These are phyloP conservation scores for Orbicella faveolata DNA, from an alignment of 64 coral and sea anemone genomes.

Conservation along the genomic window DNA sequence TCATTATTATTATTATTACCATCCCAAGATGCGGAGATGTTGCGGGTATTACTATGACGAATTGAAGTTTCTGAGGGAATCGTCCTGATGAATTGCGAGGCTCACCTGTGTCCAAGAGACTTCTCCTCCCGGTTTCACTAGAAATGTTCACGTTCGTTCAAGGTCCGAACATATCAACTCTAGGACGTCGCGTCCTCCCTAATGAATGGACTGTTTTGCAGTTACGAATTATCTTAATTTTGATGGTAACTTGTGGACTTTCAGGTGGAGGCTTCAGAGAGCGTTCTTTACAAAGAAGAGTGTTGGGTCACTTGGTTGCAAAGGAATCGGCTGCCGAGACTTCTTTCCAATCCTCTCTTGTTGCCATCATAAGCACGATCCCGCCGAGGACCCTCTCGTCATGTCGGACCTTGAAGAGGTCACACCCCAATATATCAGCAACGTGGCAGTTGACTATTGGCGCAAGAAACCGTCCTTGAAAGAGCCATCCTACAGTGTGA, in stretches of 20 bases:
- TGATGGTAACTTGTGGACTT: background rate
- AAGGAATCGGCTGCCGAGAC: constrained; percentile 50
- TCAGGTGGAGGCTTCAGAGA: constrained; percentile 63
- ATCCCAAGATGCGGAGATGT: no score
- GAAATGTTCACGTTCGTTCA: no score
- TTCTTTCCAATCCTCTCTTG: constrained; percentile 60
- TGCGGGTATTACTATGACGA: no score
- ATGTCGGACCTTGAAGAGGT: constrained; percentile 41
- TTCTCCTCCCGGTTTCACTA: no score
- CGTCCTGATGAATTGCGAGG: no score
- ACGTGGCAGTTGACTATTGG: constrained; percentile 81
- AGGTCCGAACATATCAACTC: no score
- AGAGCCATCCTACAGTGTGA: constrained; percentile 44
- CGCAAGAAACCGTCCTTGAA: constrained; percentile 5
- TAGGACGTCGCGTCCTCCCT: no score
- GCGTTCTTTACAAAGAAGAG: constrained; percentile 63
- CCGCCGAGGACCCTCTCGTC: background rate
- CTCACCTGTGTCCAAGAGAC: no score
- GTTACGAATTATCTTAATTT: no score
- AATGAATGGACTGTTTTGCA: no score
- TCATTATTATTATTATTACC: no score
- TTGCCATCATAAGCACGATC: background rate
- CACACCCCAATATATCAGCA: constrained; percentile 76
- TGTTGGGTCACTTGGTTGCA: constrained; percentile 54
- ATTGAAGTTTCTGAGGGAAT: no score